Evolutionary conservation across 1,140 invertebrate species (phyloP), one percentile per base, ranked within the genome.

Genomic region (Matsumurasca onukii): DNA sequence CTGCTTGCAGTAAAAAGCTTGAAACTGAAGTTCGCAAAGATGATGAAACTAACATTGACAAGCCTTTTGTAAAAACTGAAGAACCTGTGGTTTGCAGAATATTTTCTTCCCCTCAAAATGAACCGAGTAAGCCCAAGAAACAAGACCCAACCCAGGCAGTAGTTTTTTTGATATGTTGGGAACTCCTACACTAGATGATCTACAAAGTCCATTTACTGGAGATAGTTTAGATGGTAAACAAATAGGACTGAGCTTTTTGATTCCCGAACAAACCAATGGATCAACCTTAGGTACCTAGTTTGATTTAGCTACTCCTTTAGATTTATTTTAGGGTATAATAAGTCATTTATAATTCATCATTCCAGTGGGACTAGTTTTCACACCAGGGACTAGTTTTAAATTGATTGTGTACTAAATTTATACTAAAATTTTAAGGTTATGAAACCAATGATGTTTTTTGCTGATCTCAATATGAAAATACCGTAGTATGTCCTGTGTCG

Each of bases 71-170:
- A 5, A 51, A 3, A 9, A 20, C 49, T 12, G 77, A 77, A 63
- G 80, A 82, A 69, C 80, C 81, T 29, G 77, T 79, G 64, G 78
- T 82, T 2, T 82, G 81, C 72, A 76, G 78, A 74, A 73, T 82
- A 65, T 82, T 82, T 73, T 51, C 69, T 0, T 66, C 69, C 34
- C 55, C 49, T 22, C 48, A 72, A 64, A 57, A 51, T 24, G 25
- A 39, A 25, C 62, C 70, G 5, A 29, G n/a, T 45, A 45, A 59
- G 29, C 52, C 27, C 13, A 59, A 31, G 68, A 70, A 22, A 59
- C 13, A 20, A 67, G 31, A 55, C 17, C 13, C 22, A 30, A 65
- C 1, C 62, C 68, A 24, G 72, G 67, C n/a, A 71, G 70, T 69
- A 68, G 59, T 39, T 73, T 74, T 48, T 74, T 74, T 68, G 73